These are phyloP conservation scores for Drosophila orena DNA, from an alignment of 1,140 invertebrate species.

Conservation along the genomic window DNA sequence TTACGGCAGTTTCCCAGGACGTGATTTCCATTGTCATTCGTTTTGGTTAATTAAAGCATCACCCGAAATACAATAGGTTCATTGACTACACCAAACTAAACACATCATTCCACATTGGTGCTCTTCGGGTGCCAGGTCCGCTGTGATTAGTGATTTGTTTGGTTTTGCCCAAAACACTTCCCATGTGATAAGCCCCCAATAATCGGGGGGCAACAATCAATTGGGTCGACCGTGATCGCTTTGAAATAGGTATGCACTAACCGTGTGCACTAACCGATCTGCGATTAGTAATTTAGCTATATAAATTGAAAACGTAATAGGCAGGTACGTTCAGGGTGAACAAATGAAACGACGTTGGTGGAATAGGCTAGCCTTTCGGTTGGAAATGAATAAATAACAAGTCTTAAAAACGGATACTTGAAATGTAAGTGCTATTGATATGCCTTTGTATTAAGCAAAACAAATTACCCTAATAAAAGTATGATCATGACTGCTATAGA, in stretches of 20 bases:
- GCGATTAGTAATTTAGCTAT: constrained; percentile 1
- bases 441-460: background rate
- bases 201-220: background rate
- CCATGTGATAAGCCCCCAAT: background rate
- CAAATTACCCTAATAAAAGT: constrained; percentile 2
- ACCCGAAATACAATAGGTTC: constrained; percentile 1
- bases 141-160: constrained; percentile 16
- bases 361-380: background rate
- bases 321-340: background rate
- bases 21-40: constrained; percentile 14
- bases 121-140: background rate
- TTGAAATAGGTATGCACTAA: constrained; percentile 2
- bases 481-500: background rate
- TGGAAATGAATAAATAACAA: background rate
- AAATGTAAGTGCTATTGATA: constrained; percentile 2
- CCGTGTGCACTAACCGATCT: background rate
- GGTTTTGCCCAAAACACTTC: background rate
- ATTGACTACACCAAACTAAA: constrained; percentile 12
- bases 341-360: background rate
- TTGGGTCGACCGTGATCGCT: constrained; percentile 10
- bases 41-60: constrained; percentile 32
- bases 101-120: background rate
- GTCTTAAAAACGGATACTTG: background rate
- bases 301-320: background rate
- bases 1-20: constrained; percentile 18